Evolutionary conservation across 2,888 invertebrate species (phyloP).

Genomic region (Melikaiella ostensackeni): DNA sequence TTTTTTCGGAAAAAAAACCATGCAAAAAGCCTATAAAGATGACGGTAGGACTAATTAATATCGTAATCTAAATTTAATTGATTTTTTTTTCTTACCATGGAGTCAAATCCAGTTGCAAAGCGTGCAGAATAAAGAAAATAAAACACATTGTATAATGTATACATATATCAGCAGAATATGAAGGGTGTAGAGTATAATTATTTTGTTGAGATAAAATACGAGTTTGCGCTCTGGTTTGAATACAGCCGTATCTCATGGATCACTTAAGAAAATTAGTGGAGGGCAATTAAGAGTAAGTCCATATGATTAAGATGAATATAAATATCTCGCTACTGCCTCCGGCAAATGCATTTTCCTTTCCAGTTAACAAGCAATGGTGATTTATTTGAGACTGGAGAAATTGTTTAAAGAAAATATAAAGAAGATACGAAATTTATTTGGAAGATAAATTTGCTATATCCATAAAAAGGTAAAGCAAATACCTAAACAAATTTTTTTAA

Average conservation of each 20-base stretch:
- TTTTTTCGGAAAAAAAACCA: no score
- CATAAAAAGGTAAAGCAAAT: no score
- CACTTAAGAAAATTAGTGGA: conserved; percentile 32
- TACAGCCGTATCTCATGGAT: conserved; percentile 27
- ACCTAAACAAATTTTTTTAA: no score
- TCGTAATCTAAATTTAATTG: not conserved
- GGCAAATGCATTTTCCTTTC: conserved; percentile 17
- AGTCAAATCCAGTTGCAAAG: not conserved
- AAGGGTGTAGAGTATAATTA: conserved; percentile 28
- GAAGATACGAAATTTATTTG: no score
- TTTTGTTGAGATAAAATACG: conserved; percentile 37
- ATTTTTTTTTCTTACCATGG: not conserved
- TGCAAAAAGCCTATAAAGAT: no score
- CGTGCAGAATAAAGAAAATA: not conserved
- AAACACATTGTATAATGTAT: not conserved
- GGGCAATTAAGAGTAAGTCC: conserved; percentile 32
- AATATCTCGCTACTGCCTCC: conserved; percentile 18
- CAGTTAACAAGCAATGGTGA: conserved; percentile 3
- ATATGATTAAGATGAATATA: conserved; percentile 28
- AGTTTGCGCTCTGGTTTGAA: conserved; percentile 25
- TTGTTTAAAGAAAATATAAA: not conserved
- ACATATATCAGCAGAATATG: not conserved
- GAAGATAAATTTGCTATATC: no score
- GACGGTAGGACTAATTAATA: not conserved
- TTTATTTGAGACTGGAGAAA: conserved; percentile 16